Evolutionary conservation across 1,140 invertebrate genomes (phyloP).

Genomic region (Aricia agestis): DNA sequence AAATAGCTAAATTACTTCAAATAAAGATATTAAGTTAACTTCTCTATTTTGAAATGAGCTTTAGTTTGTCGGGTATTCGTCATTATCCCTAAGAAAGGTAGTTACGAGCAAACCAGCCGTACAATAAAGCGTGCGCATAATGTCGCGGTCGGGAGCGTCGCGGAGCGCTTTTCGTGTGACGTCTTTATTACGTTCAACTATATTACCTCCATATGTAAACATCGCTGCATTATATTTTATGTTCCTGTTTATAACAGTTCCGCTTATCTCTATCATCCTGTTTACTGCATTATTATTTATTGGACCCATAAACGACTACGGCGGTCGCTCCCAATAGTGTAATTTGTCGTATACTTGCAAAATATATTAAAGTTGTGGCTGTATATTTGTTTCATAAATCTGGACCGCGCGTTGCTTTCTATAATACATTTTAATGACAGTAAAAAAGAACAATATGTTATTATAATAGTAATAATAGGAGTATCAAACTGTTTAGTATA

Average conservation of each 20-base stretch:
- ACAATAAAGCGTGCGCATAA: constrained; percentile 66
- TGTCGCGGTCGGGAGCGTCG: constrained; percentile 40
- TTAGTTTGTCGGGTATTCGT: constrained; percentile 58
- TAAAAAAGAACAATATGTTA: too few relatives aligned
- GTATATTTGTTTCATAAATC: too few relatives aligned
- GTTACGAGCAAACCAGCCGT: constrained; percentile 59
- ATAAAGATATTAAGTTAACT: constrained; percentile 23
- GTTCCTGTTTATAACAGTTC: constrained; percentile 12
- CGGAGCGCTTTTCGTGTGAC: constrained; percentile 41
- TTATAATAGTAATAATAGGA: too few relatives aligned
- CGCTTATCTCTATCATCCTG: constrained; percentile 20
- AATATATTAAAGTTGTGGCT: too few relatives aligned
- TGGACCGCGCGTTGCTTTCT: too few relatives aligned
- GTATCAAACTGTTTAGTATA: too few relatives aligned
- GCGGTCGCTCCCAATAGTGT: too few relatives aligned
- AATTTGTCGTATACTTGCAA: too few relatives aligned
- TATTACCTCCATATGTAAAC: constrained; percentile 30
- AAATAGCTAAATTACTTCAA: background rate
- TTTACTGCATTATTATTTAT: constrained; percentile 10
- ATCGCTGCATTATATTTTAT: constrained; percentile 10
- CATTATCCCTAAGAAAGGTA: constrained; percentile 65
- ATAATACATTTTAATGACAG: too few relatives aligned
- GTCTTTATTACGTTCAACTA: constrained; percentile 52
- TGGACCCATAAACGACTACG: background rate
- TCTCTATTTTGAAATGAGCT: constrained; percentile 40